A percentile compares a stretch with the other conserved stretches of the same genome.
These are phyloP conservation scores for Trachelus iudaicus DNA, from an alignment of 2,888 invertebrate genomes.

Conservation along the genomic window DNA sequence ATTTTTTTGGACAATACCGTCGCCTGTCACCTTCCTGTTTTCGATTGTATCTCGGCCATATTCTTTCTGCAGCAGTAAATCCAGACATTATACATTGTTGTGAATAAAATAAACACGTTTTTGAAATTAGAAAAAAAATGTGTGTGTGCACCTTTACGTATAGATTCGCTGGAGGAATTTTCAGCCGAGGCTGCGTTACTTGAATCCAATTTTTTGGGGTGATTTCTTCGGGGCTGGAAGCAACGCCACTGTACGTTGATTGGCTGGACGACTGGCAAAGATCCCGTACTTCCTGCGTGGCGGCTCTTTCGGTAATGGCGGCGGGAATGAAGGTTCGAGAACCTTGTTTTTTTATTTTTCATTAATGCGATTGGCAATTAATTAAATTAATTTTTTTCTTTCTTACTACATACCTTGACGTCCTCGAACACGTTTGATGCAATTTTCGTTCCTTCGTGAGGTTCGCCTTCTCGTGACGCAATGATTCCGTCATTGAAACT, in stretches of 20 bases:
- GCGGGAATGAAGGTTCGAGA: slow-evolving; percentile 59
- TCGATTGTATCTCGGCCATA: slow-evolving; percentile 5
- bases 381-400: neutral
- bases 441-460: slow-evolving; percentile 17
- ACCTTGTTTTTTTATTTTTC: slow-evolving; percentile 34
- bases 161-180: slow-evolving; percentile 43
- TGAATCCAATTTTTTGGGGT: slow-evolving; percentile 50
- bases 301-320: slow-evolving; percentile 48
- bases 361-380: neutral
- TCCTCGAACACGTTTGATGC: slow-evolving; percentile 32
- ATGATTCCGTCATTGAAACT: slow-evolving; percentile 12
- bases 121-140: neutral
- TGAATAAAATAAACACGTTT: neutral
- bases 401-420: slow-evolving; percentile 36
- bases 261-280: slow-evolving; percentile 55
- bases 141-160: neutral
- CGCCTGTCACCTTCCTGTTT: slow-evolving; percentile 12
- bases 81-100: neutral
- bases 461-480: slow-evolving; percentile 27
- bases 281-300: slow-evolving; percentile 59
- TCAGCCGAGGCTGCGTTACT: slow-evolving; percentile 48
- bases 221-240: slow-evolving; percentile 25
- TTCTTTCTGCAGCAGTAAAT: neutral
- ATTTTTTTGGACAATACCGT: slow-evolving; percentile 16
- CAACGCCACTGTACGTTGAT: slow-evolving; percentile 33